phyloP scores from a whole-genome alignment of 2,113 vertebrate species.

The Hiodon tergisus region DNA sequence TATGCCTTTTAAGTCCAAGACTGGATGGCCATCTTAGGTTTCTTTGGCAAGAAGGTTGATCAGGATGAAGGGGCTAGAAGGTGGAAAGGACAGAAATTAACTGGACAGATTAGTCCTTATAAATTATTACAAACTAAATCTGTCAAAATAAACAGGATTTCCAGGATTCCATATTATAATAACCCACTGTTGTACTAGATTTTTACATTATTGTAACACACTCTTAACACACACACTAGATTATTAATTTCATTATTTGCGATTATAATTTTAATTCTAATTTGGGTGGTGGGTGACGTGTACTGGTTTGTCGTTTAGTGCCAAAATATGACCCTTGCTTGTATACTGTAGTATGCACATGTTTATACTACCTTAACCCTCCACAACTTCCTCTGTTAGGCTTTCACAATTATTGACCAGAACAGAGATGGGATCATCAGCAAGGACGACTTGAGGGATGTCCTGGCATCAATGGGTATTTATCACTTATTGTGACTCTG shows the following conservation, averaged over 20 bases:
- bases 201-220: too few species aligned
- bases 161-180: too few species aligned
- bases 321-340: too few species aligned
- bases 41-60: constrained; percentile 31
- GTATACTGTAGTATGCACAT: too few species aligned
- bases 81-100: not conserved
- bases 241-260: too few species aligned
- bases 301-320: too few species aligned
- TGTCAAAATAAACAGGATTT: too few species aligned
- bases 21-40: constrained; percentile 51
- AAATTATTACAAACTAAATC: too few species aligned
- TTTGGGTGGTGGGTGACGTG: too few species aligned
- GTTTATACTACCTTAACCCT: not conserved
- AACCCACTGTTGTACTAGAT: too few species aligned
- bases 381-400: constrained; percentile 52
- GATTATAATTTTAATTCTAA: too few species aligned
- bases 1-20: constrained; percentile 52
- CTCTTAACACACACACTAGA: too few species aligned
- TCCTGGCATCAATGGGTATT: constrained; percentile 79
- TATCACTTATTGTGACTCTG: not conserved
- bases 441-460: constrained; percentile 84
- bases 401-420: constrained; percentile 91
- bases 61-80: not conserved
- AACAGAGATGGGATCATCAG: constrained; percentile 90
- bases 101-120: not conserved